These are phyloP conservation scores for Argya squamiceps DNA, from an alignment of 2,797 vertebrate species.

Conservation along the genomic window DNA sequence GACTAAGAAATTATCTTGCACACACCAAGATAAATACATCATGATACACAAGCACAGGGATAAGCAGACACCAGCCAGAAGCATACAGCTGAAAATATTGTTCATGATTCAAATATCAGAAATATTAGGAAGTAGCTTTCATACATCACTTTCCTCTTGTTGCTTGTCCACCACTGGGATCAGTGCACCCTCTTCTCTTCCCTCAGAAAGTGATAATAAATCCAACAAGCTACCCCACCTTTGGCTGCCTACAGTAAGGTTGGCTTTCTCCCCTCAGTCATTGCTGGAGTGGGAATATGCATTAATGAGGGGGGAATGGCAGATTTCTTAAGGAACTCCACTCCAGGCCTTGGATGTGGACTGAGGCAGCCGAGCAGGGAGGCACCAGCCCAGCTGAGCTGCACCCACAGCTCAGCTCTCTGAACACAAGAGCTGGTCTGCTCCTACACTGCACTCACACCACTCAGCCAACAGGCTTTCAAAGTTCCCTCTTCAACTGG, in stretches of 20 bases:
- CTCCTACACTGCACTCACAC: not conserved
- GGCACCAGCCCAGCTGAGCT: not conserved
- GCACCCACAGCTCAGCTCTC: not conserved
- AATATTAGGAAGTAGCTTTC: not conserved
- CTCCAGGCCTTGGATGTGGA: not conserved
- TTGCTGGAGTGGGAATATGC: rapidly evolving
- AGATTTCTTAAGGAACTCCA: not conserved
- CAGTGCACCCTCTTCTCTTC: not conserved
- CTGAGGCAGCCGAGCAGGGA: rapidly evolving
- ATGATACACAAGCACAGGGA: not conserved
- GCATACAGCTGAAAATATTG: not conserved
- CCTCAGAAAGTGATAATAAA: not conserved
- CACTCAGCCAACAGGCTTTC: not conserved
- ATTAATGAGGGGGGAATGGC: not conserved
- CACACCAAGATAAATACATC: not conserved
- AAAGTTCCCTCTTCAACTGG: not conserved
- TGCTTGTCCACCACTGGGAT: not conserved
- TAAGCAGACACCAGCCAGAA: not conserved
- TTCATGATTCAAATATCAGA: not conserved
- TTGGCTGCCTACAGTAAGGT: not conserved
- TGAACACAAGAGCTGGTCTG: not conserved
- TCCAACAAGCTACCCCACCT: not conserved
- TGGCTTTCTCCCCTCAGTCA: not conserved
- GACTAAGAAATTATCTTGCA: not conserved
- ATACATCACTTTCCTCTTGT: not conserved